Base-by-base conservation (phyloP, 1,140 invertebrate genomes). In the Zaprionus gabonicus region DNA sequence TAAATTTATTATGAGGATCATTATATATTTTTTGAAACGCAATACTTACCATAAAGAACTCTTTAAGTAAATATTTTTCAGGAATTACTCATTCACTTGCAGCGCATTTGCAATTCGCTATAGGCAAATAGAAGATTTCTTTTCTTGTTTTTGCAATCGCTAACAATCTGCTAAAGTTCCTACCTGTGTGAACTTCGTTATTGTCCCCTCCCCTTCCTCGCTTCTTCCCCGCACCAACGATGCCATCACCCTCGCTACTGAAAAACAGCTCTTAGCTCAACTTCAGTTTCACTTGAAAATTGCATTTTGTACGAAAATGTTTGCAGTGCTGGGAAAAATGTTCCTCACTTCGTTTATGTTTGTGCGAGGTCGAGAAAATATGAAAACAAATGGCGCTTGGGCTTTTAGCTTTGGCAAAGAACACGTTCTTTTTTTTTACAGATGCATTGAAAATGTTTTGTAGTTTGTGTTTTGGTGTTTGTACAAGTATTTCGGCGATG, bases 271-370 rank as follows among this genome's bases (percentile, higher is more conserved):
- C 36, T 62, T 41, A 71, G 57, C 53, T 81, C 69, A 60, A 69
- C 78, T 76, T 71, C 78, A 86, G 87, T 70, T 84, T 88, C 71
- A 81, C 78, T 84, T 71, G 78, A 81, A 87, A 90, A 88, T 88
- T 88, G 75, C 84, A 90, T 88, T 88, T 90, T 84, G 20, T 76
- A 78, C 75, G 63, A 90, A 88, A 90, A 84, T 84, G 81, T 78
- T 81, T 84, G 75, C 75, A 58, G 41, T 31, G 25, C 38, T 20
- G 27, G 55, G 71, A 70, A 84, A 69, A 70, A 57, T 31, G 23
- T 76, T 64, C 66, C 68, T 56, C 59, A 51, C 34, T 60, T 31
- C 23, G 58, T 38, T n/a, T 10, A 56, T 25, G 72, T 64, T 51
- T 53, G 34, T n/a, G 20, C 23, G 15, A 55, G 12, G 28, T 44